Evolutionary conservation across 2,113 vertebrate species (phyloP).

Genomic region (Paralichthys olivaceus): DNA sequence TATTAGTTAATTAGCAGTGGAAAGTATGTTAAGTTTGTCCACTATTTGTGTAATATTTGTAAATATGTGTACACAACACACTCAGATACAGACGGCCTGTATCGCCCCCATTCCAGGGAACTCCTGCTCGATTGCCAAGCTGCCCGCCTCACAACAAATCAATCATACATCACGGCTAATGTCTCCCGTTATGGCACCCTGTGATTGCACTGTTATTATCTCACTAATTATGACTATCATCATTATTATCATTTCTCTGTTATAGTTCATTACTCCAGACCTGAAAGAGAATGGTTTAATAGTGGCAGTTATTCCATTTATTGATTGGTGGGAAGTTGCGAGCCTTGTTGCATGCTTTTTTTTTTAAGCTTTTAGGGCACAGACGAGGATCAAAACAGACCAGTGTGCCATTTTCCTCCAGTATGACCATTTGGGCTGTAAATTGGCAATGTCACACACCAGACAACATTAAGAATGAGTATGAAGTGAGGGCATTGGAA

Average conservation of each 20-base stretch:
- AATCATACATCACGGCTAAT: constrained; percentile 73
- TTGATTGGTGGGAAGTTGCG: constrained; percentile 50
- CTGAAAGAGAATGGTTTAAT: constrained; percentile 64
- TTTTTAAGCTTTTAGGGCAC: constrained; percentile 27
- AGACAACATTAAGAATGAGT: constrained; percentile 65
- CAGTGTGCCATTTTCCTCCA: constrained; percentile 74
- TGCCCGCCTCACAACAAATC: constrained; percentile 60
- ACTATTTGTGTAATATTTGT: not conserved
- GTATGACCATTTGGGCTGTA: constrained; percentile 71
- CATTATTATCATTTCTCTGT: constrained; percentile 81
- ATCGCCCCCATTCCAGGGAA: constrained; percentile 35
- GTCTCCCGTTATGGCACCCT: constrained; percentile 66
- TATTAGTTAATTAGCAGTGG: not conserved
- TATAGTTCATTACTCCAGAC: constrained; percentile 78
- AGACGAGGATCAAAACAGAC: constrained; percentile 34
- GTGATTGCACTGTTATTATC: constrained; percentile 74
- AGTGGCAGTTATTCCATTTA: constrained; percentile 64
- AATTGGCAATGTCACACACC: constrained; percentile 66
- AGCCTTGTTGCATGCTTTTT: constrained; percentile 42
- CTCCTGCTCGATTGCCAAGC: constrained; percentile 54
- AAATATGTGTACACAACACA: constrained; percentile 13
- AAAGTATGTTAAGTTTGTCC: not conserved
- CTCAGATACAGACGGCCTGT: not conserved
- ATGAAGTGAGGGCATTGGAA: constrained; percentile 52
- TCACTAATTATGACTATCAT: constrained; percentile 74